Conservation (phyloP, 1,140 invertebrate genomes). For the Tribolium madens region DNA sequence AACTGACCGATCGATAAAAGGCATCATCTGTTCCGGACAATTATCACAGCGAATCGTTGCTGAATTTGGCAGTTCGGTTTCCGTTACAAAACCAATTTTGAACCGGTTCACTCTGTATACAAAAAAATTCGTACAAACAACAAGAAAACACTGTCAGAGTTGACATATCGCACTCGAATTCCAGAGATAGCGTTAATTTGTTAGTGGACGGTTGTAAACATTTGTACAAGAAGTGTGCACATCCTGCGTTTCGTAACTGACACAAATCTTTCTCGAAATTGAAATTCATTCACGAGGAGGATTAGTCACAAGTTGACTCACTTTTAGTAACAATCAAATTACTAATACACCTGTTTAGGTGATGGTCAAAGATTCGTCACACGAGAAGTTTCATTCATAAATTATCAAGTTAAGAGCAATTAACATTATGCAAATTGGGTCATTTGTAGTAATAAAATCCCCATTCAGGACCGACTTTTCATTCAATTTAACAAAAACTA, state of each 20-base stretch:
- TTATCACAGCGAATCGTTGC: conserved; percentile 2
- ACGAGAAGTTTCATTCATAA: background rate
- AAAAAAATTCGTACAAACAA: background rate
- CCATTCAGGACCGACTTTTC: background rate
- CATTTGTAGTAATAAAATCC: background rate
- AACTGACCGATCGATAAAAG: conserved; percentile 21
- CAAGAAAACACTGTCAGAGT: background rate
- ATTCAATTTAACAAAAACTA: background rate
- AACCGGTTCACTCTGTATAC: conserved; percentile 16
- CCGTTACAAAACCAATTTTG: conserved; percentile 19
- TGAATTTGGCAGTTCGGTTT: conserved; percentile 7
- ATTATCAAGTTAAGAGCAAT: background rate
- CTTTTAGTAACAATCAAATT: too few relatives aligned
- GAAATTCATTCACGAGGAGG: background rate
- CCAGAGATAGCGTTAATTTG: conserved; percentile 22
- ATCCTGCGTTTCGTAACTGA: conserved; percentile 16
- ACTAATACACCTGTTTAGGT: too few relatives aligned
- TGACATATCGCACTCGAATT: conserved; percentile 17
- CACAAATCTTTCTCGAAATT: background rate
- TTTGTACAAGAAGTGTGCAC: conserved; percentile 14
- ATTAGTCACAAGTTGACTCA: too few relatives aligned
- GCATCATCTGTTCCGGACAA: conserved; percentile 16
- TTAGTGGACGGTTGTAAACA: conserved; percentile 10
- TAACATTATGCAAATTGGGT: background rate
- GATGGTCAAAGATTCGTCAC: background rate